These are phyloP conservation scores for Rutpela maculata DNA, from an alignment of 2,888 invertebrate species.

Conservation along the genomic window DNA sequence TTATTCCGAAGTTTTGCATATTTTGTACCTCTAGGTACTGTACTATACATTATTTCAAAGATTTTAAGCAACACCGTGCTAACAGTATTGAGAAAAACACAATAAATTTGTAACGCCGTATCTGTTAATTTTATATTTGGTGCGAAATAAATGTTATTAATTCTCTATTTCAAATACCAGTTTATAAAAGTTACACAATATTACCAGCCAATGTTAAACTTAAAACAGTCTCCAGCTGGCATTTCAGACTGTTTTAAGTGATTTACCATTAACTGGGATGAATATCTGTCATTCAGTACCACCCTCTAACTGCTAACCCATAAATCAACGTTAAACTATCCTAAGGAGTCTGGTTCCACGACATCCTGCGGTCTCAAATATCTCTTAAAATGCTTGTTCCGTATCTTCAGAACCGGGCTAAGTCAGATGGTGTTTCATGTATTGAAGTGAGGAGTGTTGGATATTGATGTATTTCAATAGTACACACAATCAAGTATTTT, in stretches of 20 bases:
- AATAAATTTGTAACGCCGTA: too few species aligned
- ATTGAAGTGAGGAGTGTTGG: background rate
- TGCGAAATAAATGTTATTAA: too few species aligned
- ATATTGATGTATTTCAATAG: too few species aligned
- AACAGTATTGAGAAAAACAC: too few species aligned
- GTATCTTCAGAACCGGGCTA: background rate
- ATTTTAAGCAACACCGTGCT: too few species aligned
- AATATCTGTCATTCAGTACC: slow-evolving; percentile 47
- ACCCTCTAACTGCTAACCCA: slow-evolving; percentile 40
- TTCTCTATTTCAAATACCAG: background rate
- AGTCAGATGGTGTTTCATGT: background rate
- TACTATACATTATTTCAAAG: too few species aligned
- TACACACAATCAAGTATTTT: too few species aligned
- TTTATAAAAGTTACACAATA: background rate
- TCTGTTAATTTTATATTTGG: too few species aligned
- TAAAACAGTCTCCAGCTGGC: slow-evolving; percentile 1
- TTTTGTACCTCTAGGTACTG: too few species aligned
- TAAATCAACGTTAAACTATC: slow-evolving; percentile 49
- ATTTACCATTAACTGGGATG: slow-evolving; percentile 35
- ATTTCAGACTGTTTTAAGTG: slow-evolving; percentile 25
- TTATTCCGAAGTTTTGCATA: too few species aligned
- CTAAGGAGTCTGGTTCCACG: slow-evolving; percentile 35
- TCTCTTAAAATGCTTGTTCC: slow-evolving; percentile 12
- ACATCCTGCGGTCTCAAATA: slow-evolving; percentile 46
- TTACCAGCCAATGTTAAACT: background rate